Percentiles rank a stretch among this genome's conserved stretches.
phyloP scores from a whole-genome alignment of 1,140 invertebrate species.

The Drosophila insularis region DNA sequence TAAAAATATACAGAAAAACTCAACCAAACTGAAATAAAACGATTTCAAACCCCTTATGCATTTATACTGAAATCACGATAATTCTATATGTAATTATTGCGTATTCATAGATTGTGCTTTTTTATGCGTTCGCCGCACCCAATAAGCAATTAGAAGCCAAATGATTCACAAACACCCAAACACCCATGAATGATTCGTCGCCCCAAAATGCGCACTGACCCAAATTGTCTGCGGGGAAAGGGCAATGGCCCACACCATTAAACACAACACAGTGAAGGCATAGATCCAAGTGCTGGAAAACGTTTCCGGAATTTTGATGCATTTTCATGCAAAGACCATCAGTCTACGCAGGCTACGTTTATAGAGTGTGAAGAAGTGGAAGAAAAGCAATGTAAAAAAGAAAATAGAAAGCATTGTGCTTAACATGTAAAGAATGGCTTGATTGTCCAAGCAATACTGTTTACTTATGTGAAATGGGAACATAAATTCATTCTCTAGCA shows the following conservation, averaged over 20 bases:
- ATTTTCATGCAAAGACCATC: conserved; percentile 38
- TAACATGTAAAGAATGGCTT: background rate
- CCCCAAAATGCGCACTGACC: conserved; percentile 56
- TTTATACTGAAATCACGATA: too few species aligned
- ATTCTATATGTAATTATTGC: too few species aligned
- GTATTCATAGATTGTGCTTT: conserved; percentile 11
- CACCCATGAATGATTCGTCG: conserved; percentile 47
- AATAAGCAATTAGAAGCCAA: conserved; percentile 70
- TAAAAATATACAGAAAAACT: too few species aligned
- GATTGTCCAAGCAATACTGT: too few species aligned
- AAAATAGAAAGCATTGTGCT: conserved; percentile 4
- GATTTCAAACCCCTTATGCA: too few species aligned
- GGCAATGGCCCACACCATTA: conserved; percentile 10
- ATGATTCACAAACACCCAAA: conserved; percentile 27
- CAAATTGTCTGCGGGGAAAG: conserved; percentile 46
- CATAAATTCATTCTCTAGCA: too few species aligned
- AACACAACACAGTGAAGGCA: conserved; percentile 19
- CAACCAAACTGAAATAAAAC: too few species aligned
- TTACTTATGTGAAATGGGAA: too few species aligned
- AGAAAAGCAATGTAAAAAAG: background rate
- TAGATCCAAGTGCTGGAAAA: conserved; percentile 57
- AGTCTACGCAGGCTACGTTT: conserved; percentile 44
- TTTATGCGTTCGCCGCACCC: conserved; percentile 27
- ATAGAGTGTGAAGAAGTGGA: conserved; percentile 60
- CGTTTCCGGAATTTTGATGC: conserved; percentile 73